Evolutionary conservation across 2,113 vertebrate species (phyloP).

Genomic region (Paraplagusia blochii): DNA sequence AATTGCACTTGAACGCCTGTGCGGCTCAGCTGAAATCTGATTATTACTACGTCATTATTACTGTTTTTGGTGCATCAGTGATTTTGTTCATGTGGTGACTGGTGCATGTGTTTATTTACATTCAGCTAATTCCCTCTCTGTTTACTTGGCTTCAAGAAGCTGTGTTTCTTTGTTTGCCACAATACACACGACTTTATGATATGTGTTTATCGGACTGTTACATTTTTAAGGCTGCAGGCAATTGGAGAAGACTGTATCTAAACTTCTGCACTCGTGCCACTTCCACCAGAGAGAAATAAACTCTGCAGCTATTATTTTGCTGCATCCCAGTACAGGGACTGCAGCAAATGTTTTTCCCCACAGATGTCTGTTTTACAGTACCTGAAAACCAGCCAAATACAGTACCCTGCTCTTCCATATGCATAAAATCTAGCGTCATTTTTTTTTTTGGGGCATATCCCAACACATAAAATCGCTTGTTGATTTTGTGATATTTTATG

Average conservation of each 20-base stretch:
- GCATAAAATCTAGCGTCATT: neutral
- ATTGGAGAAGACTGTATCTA: neutral
- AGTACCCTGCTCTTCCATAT: neutral
- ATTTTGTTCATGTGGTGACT: too few species aligned
- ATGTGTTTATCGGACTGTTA: neutral
- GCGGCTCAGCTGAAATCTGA: too few species aligned
- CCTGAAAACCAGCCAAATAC: neutral
- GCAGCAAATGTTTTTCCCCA: neutral
- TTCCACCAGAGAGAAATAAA: neutral
- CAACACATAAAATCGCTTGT: neutral
- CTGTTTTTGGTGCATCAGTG: too few species aligned
- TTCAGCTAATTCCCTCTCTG: too few species aligned
- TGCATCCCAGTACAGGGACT: slow-evolving; percentile 2
- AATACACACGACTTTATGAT: neutral
- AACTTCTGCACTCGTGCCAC: too few species aligned
- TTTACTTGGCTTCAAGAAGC: too few species aligned
- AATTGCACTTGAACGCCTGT: too few species aligned
- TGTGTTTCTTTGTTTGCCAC: neutral
- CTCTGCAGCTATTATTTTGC: neutral
- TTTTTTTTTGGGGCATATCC: neutral
- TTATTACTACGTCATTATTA: too few species aligned
- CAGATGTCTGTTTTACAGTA: neutral
- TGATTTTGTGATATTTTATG: neutral
- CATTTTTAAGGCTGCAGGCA: neutral
- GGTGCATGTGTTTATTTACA: too few species aligned